phyloP scores from a whole-genome alignment of 1,140 invertebrate species.

The Drosophila seguyi region DNA sequence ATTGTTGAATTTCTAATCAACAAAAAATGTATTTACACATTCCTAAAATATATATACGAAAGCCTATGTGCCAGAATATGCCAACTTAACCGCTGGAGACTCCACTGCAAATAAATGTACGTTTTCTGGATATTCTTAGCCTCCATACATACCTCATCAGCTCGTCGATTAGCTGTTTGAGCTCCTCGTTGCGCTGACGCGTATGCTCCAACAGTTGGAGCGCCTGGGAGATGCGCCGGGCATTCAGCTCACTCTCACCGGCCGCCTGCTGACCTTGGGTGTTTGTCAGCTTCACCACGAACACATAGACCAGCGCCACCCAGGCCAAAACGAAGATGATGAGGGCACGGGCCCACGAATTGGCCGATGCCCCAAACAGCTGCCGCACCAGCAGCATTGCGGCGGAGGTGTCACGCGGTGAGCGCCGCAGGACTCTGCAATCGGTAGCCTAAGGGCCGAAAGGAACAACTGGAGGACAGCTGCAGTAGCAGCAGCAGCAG shows the following conservation, averaged over 20 bases:
- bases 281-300: slow-evolving; percentile 76
- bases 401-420: slow-evolving; percentile 8
- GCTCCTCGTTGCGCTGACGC: slow-evolving; percentile 78
- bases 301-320: slow-evolving; percentile 82
- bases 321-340: slow-evolving; percentile 82
- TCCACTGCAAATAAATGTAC: background rate
- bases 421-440: slow-evolving; percentile 9
- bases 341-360: slow-evolving; percentile 79
- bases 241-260: slow-evolving; percentile 66
- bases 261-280: slow-evolving; percentile 58
- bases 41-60: background rate
- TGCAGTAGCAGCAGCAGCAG: background rate
- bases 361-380: slow-evolving; percentile 79
- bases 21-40: background rate
- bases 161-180: slow-evolving; percentile 80
- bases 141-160: slow-evolving; percentile 66
- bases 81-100: no score
- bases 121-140: no score
- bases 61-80: no score
- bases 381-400: slow-evolving; percentile 81
- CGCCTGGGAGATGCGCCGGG: slow-evolving; percentile 76
- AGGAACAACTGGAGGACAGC: slow-evolving; percentile 9
- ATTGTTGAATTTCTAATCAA: background rate
- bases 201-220: slow-evolving; percentile 78
- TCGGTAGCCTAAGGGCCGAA: background rate